Percentiles rank a stretch among this genome's conserved stretches.
phyloP scores from a whole-genome alignment of 2,888 invertebrate species.

The Hemistola chrysoprasaria region DNA sequence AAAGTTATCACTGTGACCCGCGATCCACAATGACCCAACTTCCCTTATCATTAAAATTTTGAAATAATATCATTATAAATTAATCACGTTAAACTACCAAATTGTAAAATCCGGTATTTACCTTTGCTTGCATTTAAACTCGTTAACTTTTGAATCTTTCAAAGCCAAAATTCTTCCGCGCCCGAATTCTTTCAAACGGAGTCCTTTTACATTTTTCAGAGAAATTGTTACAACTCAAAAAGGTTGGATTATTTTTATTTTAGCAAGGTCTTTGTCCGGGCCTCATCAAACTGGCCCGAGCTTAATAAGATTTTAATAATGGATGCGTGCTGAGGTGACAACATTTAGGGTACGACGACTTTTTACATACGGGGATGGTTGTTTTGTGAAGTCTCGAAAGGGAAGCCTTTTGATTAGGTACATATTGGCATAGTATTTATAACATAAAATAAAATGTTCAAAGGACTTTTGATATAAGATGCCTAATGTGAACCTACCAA shows the following conservation, averaged over 20 bases:
- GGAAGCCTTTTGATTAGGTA: neutral
- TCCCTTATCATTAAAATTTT: too few relatives aligned
- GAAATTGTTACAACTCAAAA: slow-evolving; percentile 28
- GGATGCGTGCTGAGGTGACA: slow-evolving; percentile 43
- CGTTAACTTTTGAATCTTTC: slow-evolving; percentile 1
- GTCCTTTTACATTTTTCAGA: slow-evolving; percentile 9
- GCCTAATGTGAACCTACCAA: too few relatives aligned
- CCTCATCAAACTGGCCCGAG: slow-evolving; percentile 37
- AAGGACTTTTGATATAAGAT: too few relatives aligned
- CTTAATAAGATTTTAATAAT: slow-evolving; percentile 61
- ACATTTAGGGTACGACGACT: slow-evolving; percentile 19
- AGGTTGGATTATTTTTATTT: slow-evolving; percentile 36
- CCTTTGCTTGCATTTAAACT: too few relatives aligned
- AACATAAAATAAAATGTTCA: too few relatives aligned
- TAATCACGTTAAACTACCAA: too few relatives aligned
- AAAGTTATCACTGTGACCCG: too few relatives aligned
- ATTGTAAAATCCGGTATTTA: too few relatives aligned
- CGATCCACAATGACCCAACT: too few relatives aligned
- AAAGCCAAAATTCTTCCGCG: slow-evolving; percentile 1
- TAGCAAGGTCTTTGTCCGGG: slow-evolving; percentile 33
- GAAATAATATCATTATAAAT: too few relatives aligned
- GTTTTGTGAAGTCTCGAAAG: slow-evolving; percentile 3
- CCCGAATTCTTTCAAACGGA: slow-evolving; percentile 9
- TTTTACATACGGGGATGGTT: slow-evolving; percentile 2
- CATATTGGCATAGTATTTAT: slow-evolving; percentile 1